Evolutionary conservation across 1,140 invertebrate species (phyloP).

Genomic region (Drosophila sucinea): DNA sequence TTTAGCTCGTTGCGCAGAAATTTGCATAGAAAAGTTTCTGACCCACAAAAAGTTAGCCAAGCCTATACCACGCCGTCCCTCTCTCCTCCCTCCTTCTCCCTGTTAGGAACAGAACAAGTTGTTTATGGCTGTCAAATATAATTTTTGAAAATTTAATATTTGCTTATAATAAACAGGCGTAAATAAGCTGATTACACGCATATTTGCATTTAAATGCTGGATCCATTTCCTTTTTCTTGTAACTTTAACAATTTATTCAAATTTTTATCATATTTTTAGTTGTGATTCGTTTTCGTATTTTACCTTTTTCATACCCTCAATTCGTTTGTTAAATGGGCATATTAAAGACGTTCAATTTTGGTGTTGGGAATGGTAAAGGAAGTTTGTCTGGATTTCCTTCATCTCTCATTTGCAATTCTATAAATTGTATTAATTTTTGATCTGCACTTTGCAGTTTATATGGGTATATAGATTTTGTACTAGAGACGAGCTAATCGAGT

Average conservation of each 20-base stretch:
- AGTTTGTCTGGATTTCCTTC: too few relatives aligned
- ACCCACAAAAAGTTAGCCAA: constrained; percentile 8
- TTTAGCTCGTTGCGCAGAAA: constrained; percentile 30
- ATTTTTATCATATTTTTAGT: constrained; percentile 72
- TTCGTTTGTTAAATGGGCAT: neutral
- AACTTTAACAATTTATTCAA: constrained; percentile 63
- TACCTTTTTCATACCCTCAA: constrained; percentile 16
- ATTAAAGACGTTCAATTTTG: neutral
- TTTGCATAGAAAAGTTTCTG: constrained; percentile 42
- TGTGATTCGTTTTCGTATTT: constrained; percentile 36
- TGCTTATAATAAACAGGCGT: constrained; percentile 69
- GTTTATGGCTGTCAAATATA: constrained; percentile 44
- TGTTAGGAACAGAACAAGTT: constrained; percentile 17
- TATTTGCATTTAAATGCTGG: constrained; percentile 68
- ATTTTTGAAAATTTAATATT: constrained; percentile 57
- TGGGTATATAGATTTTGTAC: too few relatives aligned
- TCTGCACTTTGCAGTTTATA: too few relatives aligned
- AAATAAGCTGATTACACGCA: constrained; percentile 80
- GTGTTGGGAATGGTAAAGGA: too few relatives aligned
- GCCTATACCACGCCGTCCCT: neutral
- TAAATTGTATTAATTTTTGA: too few relatives aligned
- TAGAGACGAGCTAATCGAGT: too few relatives aligned
- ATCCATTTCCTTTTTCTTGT: constrained; percentile 36
- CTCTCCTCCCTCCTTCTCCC: neutral
- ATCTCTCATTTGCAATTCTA: too few relatives aligned